These are phyloP conservation scores for Drosophila arizonae DNA, from an alignment of 1,140 invertebrate species.

Conservation along the genomic window DNA sequence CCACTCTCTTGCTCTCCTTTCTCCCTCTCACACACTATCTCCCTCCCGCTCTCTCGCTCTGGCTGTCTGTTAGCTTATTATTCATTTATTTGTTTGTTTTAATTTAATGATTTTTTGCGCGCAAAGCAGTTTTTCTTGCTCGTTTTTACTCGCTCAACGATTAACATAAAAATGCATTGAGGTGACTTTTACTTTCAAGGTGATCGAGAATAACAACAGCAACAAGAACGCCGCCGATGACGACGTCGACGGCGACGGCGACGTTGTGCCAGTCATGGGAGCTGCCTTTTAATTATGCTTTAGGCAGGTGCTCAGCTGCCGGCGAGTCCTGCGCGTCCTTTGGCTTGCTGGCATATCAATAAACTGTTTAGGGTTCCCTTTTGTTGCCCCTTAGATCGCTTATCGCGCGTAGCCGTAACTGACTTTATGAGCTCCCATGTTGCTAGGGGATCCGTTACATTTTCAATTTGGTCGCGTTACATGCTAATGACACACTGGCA, in stretches of 20 bases:
- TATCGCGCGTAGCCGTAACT: slow-evolving; percentile 45
- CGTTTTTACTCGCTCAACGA: slow-evolving; percentile 38
- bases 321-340: slow-evolving; percentile 38
- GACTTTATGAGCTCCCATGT: slow-evolving; percentile 12
- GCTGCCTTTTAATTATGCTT: slow-evolving; percentile 52
- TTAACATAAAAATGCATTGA: slow-evolving; percentile 77
- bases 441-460: slow-evolving; percentile 66
- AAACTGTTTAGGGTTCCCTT: slow-evolving; percentile 61
- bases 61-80: slow-evolving; percentile 58
- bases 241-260: slow-evolving; percentile 3
- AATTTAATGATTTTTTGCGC: slow-evolving; percentile 78
- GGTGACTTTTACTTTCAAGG: slow-evolving; percentile 77
- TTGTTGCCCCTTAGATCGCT: slow-evolving; percentile 46
- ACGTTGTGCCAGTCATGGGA: slow-evolving; percentile 57
- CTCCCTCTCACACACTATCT: no score
- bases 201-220: slow-evolving; percentile 54
- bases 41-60: slow-evolving; percentile 26
- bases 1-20: no score
- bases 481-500: slow-evolving; percentile 79
- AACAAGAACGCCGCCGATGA: slow-evolving; percentile 25
- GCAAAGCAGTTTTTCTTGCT: slow-evolving; percentile 48
- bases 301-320: slow-evolving; percentile 54
- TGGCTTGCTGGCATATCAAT: slow-evolving; percentile 64
- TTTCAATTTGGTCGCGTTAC: slow-evolving; percentile 79
- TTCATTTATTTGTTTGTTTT: slow-evolving; percentile 82